A percentile compares a stretch with the other conserved stretches of the same genome.
These are phyloP conservation scores for Sturnus vulgaris DNA, from an alignment of 2,113 vertebrate species.

Conservation along the genomic window DNA sequence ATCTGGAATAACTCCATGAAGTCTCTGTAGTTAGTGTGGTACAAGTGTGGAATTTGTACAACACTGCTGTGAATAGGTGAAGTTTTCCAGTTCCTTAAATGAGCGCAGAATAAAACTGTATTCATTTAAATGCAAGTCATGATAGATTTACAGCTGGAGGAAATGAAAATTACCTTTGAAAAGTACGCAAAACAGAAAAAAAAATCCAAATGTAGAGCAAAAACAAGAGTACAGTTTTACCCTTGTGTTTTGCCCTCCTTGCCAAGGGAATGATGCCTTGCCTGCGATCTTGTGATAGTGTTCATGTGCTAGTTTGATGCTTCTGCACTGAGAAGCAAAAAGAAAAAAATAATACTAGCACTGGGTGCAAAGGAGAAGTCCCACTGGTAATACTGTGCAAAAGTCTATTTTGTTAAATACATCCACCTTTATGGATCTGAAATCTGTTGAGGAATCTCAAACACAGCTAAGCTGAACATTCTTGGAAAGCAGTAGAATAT, in stretches of 20 bases:
- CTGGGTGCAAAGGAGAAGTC: background rate
- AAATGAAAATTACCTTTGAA: slow-evolving; percentile 42
- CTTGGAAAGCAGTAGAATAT: background rate
- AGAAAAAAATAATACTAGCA: background rate
- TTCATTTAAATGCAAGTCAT: slow-evolving; percentile 11
- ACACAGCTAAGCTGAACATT: background rate
- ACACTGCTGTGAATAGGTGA: background rate
- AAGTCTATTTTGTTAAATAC: background rate
- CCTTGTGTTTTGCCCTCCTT: background rate
- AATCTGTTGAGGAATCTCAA: background rate
- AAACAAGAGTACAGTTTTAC: background rate
- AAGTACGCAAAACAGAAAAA: background rate
- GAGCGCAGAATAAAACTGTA: slow-evolving; percentile 10
- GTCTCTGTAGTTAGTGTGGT: background rate
- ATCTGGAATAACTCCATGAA: background rate
- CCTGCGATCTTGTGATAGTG: background rate
- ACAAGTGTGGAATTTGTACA: slow-evolving; percentile 6
- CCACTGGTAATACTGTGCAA: background rate
- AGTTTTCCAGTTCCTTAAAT: background rate
- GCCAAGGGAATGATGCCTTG: background rate
- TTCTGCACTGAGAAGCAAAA: background rate
- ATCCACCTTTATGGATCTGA: background rate
- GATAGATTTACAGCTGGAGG: slow-evolving; percentile 25
- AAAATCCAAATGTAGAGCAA: background rate
- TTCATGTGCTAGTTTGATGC: background rate